Percentiles rank a stretch among this genome's conserved stretches.
These are phyloP conservation scores for Ginglymostoma cirratum DNA, from an alignment of 2,113 vertebrate species.

Conservation along the genomic window DNA sequence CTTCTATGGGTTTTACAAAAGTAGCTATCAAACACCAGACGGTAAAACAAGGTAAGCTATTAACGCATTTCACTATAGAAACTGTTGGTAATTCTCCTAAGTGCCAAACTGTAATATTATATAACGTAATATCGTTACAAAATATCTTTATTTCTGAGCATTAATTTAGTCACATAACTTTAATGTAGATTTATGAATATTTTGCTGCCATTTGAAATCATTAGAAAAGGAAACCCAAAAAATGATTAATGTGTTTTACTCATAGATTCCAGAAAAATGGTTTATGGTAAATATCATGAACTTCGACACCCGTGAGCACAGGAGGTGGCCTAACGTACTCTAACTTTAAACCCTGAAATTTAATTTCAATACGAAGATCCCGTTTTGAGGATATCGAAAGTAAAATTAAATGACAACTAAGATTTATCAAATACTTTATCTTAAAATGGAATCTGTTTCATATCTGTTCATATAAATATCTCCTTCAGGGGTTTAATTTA, in stretches of 20 bases:
- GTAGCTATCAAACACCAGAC: conserved; percentile 53
- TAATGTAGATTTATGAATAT: not conserved
- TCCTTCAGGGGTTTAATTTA: not conserved
- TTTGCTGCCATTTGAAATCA: not conserved
- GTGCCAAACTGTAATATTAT: not conserved
- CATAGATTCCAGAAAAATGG: not conserved
- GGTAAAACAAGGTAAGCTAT: conserved; percentile 55
- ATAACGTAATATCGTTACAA: no score
- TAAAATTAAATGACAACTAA: not conserved
- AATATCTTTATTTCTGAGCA: not conserved
- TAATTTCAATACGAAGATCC: not conserved
- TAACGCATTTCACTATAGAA: not conserved
- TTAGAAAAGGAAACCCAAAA: not conserved
- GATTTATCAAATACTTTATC: not conserved
- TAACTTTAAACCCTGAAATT: not conserved
- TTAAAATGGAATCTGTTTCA: not conserved
- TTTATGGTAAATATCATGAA: not conserved
- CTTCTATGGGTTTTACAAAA: conserved; percentile 64
- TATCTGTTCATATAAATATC: not conserved
- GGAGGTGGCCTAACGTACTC: not conserved
- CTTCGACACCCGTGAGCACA: not conserved
- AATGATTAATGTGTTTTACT: no score
- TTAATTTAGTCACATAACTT: not conserved
- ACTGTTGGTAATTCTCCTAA: not conserved
- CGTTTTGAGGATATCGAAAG: not conserved